Conservation (phyloP, 2,113 vertebrate species). For the Notarius lentiginosus region DNA sequence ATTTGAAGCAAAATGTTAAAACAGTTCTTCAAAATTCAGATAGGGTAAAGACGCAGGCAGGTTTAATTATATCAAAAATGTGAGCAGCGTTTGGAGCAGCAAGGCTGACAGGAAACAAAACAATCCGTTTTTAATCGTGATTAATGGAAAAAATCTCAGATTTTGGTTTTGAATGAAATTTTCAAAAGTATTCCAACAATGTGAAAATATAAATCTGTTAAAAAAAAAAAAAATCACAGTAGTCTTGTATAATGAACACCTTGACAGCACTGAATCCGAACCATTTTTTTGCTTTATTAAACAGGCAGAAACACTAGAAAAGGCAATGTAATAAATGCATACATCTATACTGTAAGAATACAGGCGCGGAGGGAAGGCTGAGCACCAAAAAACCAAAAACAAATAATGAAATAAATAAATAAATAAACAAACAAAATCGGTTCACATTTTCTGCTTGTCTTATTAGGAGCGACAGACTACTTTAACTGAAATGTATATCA, state of each 20-base stretch:
- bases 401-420: constrained; percentile 11
- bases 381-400: background rate
- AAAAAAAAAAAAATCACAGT: background rate
- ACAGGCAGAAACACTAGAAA: constrained; percentile 56
- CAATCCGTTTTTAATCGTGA: background rate
- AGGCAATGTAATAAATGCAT: constrained; percentile 48
- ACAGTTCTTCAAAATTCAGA: background rate
- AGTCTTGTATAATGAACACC: constrained; percentile 8
- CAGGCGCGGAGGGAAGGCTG: constrained; percentile 25
- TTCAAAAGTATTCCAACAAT: background rate
- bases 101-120: background rate
- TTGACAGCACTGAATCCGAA: constrained; percentile 26
- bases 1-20: background rate
- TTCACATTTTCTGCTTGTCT: constrained; percentile 4
- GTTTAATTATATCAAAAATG: background rate
- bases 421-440: constrained; percentile 25
- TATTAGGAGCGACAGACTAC: constrained; percentile 26
- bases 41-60: background rate
- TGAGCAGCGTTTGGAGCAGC: background rate
- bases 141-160: background rate
- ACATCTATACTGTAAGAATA: constrained; percentile 47
- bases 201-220: background rate
- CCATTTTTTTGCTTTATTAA: constrained; percentile 51
- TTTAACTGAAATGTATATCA: background rate
- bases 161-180: background rate